Percentiles rank a stretch among this genome's conserved stretches.
Conservation (phyloP, 2,797 vertebrate species). For the Sarcophilus harrisii region DNA sequence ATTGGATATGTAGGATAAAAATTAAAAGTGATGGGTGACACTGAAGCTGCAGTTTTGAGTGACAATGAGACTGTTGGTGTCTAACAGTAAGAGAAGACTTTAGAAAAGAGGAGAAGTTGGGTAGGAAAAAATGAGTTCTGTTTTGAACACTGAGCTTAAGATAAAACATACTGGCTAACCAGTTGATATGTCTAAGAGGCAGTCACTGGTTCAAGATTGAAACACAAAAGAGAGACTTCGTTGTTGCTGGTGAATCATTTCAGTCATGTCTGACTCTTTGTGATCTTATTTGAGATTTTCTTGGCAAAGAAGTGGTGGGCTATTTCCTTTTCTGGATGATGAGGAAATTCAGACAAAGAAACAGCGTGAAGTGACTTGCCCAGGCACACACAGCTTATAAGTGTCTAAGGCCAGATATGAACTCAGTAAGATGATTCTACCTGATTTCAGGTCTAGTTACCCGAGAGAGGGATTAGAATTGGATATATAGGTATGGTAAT, state of each 20-base stretch:
- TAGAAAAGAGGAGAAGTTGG: not conserved
- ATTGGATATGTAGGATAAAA: not conserved
- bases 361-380: too few relatives aligned
- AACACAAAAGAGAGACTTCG: not conserved
- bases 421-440: too few relatives aligned
- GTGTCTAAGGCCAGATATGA: too few relatives aligned
- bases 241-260: not conserved
- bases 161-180: not conserved
- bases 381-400: too few relatives aligned
- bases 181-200: not conserved
- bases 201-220: not conserved
- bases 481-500: too few relatives aligned
- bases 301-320: too few relatives aligned
- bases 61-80: not conserved
- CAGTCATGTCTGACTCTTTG: not conserved
- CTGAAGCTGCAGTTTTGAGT: not conserved
- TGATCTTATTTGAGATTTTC: not conserved
- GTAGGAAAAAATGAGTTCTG: not conserved
- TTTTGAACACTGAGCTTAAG: not conserved
- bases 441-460: too few relatives aligned
- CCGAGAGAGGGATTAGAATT: too few relatives aligned
- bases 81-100: not conserved
- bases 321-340: too few relatives aligned
- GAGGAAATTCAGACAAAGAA: too few relatives aligned
- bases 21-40: not conserved